These are phyloP conservation scores for Aeoliscus strigatus DNA, from an alignment of 2,797 vertebrate species.

Conservation along the genomic window DNA sequence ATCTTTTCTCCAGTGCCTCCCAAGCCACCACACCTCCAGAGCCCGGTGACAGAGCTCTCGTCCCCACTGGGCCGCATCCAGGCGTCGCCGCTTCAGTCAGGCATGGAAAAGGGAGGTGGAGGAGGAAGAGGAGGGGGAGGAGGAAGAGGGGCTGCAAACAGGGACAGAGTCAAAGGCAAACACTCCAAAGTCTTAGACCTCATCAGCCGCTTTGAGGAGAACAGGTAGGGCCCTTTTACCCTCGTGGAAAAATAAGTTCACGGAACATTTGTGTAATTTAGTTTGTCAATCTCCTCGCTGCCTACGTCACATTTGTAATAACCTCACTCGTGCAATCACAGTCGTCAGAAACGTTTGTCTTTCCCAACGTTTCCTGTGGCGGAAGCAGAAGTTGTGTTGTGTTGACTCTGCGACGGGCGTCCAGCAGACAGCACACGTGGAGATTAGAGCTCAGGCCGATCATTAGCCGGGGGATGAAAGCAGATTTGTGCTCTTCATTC, in stretches of 20 bases:
- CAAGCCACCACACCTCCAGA: slow-evolving; percentile 74
- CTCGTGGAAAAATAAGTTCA: no score
- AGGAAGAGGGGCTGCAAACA: slow-evolving; percentile 25
- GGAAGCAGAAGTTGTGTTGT: slow-evolving; percentile 53
- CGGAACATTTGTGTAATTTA: no score
- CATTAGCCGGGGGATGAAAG: slow-evolving; percentile 53
- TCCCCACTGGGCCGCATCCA: slow-evolving; percentile 38
- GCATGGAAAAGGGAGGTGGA: slow-evolving; percentile 64
- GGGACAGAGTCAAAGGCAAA: slow-evolving; percentile 52
- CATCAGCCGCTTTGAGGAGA: slow-evolving; percentile 79
- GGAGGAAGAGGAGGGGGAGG: slow-evolving; percentile 29
- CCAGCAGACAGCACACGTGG: slow-evolving; percentile 18
- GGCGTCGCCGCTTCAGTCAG: slow-evolving; percentile 23
- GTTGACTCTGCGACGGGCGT: slow-evolving; percentile 23
- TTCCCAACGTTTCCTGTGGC: slow-evolving; percentile 17
- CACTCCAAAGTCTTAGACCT: slow-evolving; percentile 74
- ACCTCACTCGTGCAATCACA: no score
- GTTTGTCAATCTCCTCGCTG: no score
- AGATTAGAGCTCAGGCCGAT: slow-evolving; percentile 52
- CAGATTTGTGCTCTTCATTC: slow-evolving; percentile 55
- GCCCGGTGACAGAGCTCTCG: slow-evolving; percentile 59
- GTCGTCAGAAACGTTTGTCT: slow-evolving; percentile 16
- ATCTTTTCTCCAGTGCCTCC: slow-evolving; percentile 68
- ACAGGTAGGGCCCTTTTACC: slow-evolving; percentile 54
- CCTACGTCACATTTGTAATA: no score